Conservation (phyloP, 2,888 invertebrate genomes). For the Leptodirus hochenwartii region DNA sequence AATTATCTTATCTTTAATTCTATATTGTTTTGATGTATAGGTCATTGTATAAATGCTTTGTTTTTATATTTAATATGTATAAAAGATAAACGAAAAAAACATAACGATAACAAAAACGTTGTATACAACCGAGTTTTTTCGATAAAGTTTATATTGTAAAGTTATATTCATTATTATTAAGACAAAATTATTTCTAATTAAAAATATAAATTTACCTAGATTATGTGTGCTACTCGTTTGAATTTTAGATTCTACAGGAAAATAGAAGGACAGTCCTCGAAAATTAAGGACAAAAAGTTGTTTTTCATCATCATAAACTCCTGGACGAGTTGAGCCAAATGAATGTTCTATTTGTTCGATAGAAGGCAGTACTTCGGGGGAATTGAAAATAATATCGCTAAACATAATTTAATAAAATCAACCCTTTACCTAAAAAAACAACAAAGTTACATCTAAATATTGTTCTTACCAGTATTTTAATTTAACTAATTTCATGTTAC, state of each 20-base stretch:
- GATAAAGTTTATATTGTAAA: no score
- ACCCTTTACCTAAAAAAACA: slow-evolving; percentile 3
- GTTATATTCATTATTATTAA: no score
- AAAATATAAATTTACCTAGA: slow-evolving; percentile 16
- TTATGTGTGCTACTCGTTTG: slow-evolving; percentile 35
- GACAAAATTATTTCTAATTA: neutral
- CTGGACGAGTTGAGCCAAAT: slow-evolving; percentile 97
- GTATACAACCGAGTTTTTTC: no score
- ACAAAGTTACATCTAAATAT: slow-evolving; percentile 5
- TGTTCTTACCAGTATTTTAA: slow-evolving; percentile 81
- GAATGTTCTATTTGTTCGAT: slow-evolving; percentile 97
- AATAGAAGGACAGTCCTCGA: slow-evolving; percentile 91
- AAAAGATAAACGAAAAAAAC: no score
- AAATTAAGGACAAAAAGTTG: slow-evolving; percentile 93
- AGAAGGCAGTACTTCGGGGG: slow-evolving; percentile 87
- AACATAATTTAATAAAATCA: slow-evolving; percentile 12
- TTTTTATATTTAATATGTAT: no score
- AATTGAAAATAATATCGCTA: slow-evolving; percentile 73
- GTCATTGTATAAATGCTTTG: no score
- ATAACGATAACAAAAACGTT: no score
- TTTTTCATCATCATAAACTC: slow-evolving; percentile 89
- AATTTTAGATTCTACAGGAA: slow-evolving; percentile 84
- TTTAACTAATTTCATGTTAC: slow-evolving; percentile 91
- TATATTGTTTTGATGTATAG: no score
- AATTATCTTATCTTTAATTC: no score